Percentiles rank a stretch among this genome's conserved stretches.
These are phyloP conservation scores for Halichondria panicea DNA, from an alignment of 37 sponge, comb jelly and placozoan species.

Conservation along the genomic window DNA sequence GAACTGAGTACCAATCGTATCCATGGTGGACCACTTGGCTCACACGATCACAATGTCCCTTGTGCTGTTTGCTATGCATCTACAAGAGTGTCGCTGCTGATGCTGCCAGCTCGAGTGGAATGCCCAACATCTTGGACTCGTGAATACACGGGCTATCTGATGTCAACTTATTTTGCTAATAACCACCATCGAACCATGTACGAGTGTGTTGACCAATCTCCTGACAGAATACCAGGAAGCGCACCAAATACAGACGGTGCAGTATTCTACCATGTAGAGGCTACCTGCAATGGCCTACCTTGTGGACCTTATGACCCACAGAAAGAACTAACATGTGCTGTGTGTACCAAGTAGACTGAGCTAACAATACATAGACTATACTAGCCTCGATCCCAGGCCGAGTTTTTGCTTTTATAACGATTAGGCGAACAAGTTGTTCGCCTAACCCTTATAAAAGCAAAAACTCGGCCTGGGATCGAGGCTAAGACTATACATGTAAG, in stretches of 20 bases:
- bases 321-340: constrained; percentile 59
- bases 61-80: constrained; percentile 60
- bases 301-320: constrained; percentile 39
- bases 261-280: constrained; percentile 43
- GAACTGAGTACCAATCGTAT: constrained; percentile 27
- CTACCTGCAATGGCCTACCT: constrained; percentile 37
- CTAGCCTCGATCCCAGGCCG: too few species aligned
- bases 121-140: constrained; percentile 49
- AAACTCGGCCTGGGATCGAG: too few species aligned
- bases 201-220: constrained; percentile 48
- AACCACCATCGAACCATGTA: constrained; percentile 7
- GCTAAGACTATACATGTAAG: too few species aligned
- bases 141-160: constrained; percentile 55
- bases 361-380: too few species aligned
- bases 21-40: too few species aligned
- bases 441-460: too few species aligned
- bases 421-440: too few species aligned
- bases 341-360: constrained; percentile 41
- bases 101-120: constrained; percentile 31
- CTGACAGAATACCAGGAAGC: constrained; percentile 19
- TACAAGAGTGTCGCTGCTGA: constrained; percentile 12
- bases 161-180: neutral
- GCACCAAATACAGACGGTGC: constrained; percentile 19
- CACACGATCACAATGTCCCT: constrained; percentile 37
- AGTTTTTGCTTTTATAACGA: too few species aligned